Evolutionary conservation across 2,797 vertebrate genomes (phyloP).

Genomic region (Meda fulgida): DNA sequence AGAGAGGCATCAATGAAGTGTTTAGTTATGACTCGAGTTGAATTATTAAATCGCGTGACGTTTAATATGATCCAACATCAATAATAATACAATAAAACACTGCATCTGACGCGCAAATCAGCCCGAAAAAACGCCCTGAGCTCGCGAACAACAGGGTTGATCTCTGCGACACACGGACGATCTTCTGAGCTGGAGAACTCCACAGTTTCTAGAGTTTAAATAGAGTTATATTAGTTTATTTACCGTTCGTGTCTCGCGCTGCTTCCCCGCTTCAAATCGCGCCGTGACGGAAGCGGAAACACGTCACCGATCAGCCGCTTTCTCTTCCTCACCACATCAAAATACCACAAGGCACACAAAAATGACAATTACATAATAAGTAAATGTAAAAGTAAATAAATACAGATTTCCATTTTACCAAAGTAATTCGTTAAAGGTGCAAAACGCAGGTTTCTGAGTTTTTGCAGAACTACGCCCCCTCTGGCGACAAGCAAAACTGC

Average conservation of each 20-base stretch:
- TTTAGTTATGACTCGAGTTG: not conserved
- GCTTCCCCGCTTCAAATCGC: conserved; percentile 26
- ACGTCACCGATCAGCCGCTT: conserved; percentile 14
- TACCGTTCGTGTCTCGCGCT: not conserved
- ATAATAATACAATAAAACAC: not conserved
- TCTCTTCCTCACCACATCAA: not conserved
- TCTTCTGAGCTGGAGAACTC: not conserved
- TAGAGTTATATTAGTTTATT: not conserved
- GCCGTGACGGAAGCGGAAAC: conserved; percentile 29
- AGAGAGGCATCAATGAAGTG: no score
- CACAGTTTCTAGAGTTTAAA: not conserved
- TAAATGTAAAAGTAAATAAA: not conserved
- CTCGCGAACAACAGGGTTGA: not conserved
- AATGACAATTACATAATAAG: not conserved
- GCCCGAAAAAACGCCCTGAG: not conserved
- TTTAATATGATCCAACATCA: not conserved
- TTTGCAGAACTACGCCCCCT: no score
- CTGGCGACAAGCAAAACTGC: no score
- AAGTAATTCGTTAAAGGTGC: not conserved
- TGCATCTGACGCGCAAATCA: not conserved
- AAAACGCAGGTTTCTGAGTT: no score
- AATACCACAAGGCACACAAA: not conserved
- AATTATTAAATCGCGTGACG: not conserved
- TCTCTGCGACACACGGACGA: not conserved
- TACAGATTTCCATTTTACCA: not conserved